Conservation (phyloP, 2,797 vertebrate species). For the Petrocephalus schoutedeni region DNA sequence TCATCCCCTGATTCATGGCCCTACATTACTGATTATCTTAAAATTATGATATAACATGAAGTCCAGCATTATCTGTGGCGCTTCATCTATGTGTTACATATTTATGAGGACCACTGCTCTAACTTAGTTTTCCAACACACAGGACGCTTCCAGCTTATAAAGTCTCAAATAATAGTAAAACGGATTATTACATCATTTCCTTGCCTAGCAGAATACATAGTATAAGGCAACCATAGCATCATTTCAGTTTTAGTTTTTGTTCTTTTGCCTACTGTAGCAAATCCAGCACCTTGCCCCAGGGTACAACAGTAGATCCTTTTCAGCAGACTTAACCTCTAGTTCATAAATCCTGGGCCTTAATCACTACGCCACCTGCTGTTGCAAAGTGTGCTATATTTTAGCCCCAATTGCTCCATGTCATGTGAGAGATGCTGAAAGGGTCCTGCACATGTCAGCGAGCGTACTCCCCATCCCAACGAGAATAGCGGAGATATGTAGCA, state of each 20-base stretch:
- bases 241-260: not conserved
- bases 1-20: not conserved
- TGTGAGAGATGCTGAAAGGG: not conserved
- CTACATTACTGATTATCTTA: not conserved
- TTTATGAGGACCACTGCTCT: not conserved
- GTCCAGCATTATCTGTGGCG: not conserved
- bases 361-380: slow-evolving; percentile 1
- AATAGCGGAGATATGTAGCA: not conserved
- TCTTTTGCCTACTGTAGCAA: slow-evolving; percentile 1
- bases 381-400: not conserved
- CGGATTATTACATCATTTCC: not conserved
- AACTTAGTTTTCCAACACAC: not conserved
- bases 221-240: not conserved
- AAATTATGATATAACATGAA: not conserved
- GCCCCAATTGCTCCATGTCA: not conserved
- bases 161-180: not conserved
- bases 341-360: slow-evolving; percentile 3
- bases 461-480: not conserved
- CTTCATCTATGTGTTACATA: not conserved
- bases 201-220: not conserved
- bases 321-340: not conserved
- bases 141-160: not conserved
- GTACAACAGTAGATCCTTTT: not conserved
- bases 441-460: not conserved
- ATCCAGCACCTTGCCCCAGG: not conserved